Conservation (phyloP, 1,140 invertebrate species). For the Rhizoglyphus robini region DNA sequence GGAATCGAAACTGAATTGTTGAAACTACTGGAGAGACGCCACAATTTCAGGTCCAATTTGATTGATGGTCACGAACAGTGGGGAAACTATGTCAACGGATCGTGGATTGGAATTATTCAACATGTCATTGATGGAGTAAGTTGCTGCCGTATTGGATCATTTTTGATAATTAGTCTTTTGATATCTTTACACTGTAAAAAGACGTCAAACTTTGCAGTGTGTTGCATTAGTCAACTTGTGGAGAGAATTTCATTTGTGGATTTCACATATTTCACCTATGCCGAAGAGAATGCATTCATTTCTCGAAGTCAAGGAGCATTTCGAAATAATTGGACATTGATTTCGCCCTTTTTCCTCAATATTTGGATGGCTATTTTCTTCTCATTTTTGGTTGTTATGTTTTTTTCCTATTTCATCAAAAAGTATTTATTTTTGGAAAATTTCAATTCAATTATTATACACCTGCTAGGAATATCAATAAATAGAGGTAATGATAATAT, state of each 20-base stretch:
- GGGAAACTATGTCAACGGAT: background rate
- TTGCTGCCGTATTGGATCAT: too few species aligned
- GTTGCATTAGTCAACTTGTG: background rate
- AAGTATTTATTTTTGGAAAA: too few species aligned
- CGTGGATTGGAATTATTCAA: background rate
- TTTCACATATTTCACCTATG: too few species aligned
- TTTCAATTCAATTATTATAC: too few species aligned
- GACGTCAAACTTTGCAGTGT: background rate
- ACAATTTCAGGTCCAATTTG: background rate
- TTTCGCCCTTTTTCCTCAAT: background rate
- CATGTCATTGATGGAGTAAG: background rate
- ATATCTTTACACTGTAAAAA: too few species aligned
- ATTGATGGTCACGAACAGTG: background rate
- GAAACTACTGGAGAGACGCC: background rate
- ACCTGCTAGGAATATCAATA: too few species aligned
- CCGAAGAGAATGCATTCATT: background rate
- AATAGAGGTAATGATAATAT: background rate
- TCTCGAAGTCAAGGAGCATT: background rate
- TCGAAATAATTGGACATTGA: background rate
- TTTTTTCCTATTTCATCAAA: too few species aligned
- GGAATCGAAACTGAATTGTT: background rate
- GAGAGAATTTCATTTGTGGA: too few species aligned
- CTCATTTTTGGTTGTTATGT: too few species aligned
- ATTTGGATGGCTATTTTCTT: background rate
- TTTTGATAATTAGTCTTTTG: too few species aligned